A percentile compares a stretch with the other conserved stretches of the same genome.
Evolutionary conservation across 2,113 vertebrate species (phyloP).

Genomic region (Apodemus speciosus): DNA sequence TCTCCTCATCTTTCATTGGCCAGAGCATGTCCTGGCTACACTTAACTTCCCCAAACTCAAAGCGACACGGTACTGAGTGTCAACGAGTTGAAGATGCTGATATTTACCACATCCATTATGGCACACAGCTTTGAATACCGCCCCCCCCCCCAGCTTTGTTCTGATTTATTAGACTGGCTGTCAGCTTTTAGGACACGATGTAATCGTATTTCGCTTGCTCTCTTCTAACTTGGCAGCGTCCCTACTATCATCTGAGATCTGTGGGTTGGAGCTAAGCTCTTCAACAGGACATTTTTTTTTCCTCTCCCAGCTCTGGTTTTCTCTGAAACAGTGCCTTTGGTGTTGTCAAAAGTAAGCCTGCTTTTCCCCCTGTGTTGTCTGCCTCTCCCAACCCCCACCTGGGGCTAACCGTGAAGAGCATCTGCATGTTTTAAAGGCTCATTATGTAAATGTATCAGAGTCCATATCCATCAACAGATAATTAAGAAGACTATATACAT

Average conservation of each 20-base stretch:
- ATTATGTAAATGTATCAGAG: slow-evolving; percentile 79
- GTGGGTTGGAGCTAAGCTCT: not conserved
- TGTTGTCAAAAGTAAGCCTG: slow-evolving; percentile 29
- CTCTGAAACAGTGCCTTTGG: not conserved
- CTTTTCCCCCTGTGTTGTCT: slow-evolving; percentile 65
- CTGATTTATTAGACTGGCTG: not conserved
- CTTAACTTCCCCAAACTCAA: not conserved
- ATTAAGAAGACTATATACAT: slow-evolving; percentile 78
- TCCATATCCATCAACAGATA: slow-evolving; percentile 80
- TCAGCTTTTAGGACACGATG: not conserved
- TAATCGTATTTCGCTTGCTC: not conserved
- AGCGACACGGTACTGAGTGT: not conserved
- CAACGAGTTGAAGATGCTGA: too few relatives aligned
- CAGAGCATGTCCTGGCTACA: not conserved
- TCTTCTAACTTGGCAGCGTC: slow-evolving; percentile 31
- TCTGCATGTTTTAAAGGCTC: slow-evolving; percentile 76
- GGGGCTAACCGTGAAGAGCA: slow-evolving; percentile 69
- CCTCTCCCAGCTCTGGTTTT: not conserved
- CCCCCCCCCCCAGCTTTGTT: not conserved
- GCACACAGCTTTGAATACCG: not conserved
- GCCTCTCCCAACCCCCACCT: slow-evolving; percentile 46
- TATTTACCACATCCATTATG: not conserved
- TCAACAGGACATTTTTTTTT: not conserved
- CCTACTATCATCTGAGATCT: slow-evolving; percentile 52
- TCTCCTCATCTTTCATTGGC: not conserved